Evolutionary conservation across 2,888 invertebrate species (phyloP), one percentile per base, ranked within the genome.

Genomic region (Leucozona laternaria): DNA sequence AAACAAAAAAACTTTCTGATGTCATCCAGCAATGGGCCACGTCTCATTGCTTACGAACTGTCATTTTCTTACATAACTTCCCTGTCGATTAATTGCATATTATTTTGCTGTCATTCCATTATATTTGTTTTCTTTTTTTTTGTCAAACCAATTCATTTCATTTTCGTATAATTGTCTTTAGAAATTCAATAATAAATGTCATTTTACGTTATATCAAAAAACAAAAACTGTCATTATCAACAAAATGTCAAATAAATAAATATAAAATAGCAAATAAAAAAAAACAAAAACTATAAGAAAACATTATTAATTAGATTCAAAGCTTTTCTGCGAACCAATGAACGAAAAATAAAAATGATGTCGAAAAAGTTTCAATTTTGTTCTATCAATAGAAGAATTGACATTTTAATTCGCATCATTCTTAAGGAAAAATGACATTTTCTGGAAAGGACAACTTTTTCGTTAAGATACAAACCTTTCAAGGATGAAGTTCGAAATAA

Each of bases 21-120:
- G 7, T 43, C 45, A 48, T 20, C 13, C 53, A 13, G 48, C n/a
- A 66, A 66, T 48, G 7, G 48, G 17, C 37, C 48, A 48, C 48
- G 31, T 22, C 64, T 37, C 68, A 48, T 45, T 68, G 57, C 53
- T 25, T 73, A 31, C 50, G 4, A 58, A 43, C 45, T 79, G 79
- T 83, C 83, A 79, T 62, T 79, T 79, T 75, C 53, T 6, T 34
- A 0, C 8, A 20, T 43, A 79, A 25, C 62, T 71, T 57, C 43
- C 20, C 28, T 68, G 43, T 79, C 75, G 66, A 79, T 66, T 79
- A 84, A 84, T 84, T 84, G 75, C 75, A 76, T 84, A 79, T 50
- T 58, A 75, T 75, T 71, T 70, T 48, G 11, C 28, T 79, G 76
- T 79, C 76, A 79, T 72, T 84, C 76, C 58, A 72, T 80, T 80